A percentile compares a stretch with the other conserved stretches of the same genome.
These are phyloP conservation scores for Solea senegalensis DNA, from an alignment of 2,113 vertebrate species.

Conservation along the genomic window DNA sequence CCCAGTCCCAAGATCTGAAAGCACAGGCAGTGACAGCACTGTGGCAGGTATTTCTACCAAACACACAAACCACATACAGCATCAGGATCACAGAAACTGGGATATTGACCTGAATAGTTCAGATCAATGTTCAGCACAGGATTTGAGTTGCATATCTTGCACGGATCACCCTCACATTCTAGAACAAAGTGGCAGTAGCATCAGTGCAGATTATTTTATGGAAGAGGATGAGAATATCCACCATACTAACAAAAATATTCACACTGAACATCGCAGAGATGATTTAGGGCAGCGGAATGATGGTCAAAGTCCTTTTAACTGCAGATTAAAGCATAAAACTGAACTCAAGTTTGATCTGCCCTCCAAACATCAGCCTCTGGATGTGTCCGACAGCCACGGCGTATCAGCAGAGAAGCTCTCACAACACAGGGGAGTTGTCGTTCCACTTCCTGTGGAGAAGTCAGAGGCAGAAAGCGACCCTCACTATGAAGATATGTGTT, in stretches of 20 bases:
- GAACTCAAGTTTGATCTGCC: constrained; percentile 10
- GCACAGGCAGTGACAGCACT: constrained; percentile 8
- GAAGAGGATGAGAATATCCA: background rate
- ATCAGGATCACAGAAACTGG: constrained; percentile 1
- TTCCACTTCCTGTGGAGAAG: constrained; percentile 11
- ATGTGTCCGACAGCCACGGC: constrained; percentile 7
- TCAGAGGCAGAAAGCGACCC: constrained; percentile 13
- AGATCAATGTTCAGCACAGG: constrained; percentile 4
- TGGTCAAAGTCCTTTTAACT: background rate
- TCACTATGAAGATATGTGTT: background rate
- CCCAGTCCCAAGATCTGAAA: background rate
- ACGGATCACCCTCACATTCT: background rate
- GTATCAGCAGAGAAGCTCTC: constrained; percentile 8
- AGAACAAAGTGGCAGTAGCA: constrained; percentile 9
- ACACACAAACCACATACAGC: background rate
- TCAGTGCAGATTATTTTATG: background rate
- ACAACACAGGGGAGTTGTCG: background rate
- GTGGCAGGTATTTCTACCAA: background rate
- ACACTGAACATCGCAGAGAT: background rate
- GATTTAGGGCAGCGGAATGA: constrained; percentile 2
- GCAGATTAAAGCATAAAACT: constrained; percentile 2
- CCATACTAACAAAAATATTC: constrained; percentile 5
- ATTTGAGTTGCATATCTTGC: background rate
- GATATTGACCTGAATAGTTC: background rate
- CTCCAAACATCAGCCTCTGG: constrained; percentile 10